phyloP scores from a whole-genome alignment of 2,888 invertebrate genomes.

The Melangyna quadrimaculata region DNA sequence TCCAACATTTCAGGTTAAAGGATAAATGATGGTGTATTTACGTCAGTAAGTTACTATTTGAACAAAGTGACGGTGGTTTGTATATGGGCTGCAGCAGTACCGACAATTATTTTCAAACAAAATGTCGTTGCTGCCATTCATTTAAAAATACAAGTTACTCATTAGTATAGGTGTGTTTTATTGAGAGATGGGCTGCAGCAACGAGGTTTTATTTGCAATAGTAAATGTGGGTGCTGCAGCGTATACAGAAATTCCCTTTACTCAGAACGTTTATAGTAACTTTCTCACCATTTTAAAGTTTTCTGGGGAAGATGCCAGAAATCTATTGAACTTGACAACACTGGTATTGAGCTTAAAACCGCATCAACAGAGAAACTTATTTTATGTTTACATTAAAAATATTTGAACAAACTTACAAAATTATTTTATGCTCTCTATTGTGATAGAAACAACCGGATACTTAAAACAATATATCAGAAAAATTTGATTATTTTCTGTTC shows the following conservation, averaged over 20 bases:
- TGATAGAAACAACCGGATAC: slow-evolving; percentile 43
- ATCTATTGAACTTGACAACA: neutral
- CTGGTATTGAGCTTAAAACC: neutral
- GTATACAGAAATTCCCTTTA: neutral
- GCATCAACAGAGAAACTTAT: slow-evolving; percentile 45
- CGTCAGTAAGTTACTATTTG: neutral
- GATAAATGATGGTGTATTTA: neutral
- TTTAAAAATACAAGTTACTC: neutral
- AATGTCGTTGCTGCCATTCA: neutral
- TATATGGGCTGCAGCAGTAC: neutral
- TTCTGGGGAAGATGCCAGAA: neutral
- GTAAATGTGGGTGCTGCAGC: neutral
- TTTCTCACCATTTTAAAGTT: neutral
- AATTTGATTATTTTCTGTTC: neutral
- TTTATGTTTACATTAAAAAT: slow-evolving; percentile 46
- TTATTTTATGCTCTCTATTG: slow-evolving; percentile 38
- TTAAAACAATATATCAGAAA: slow-evolving; percentile 14
- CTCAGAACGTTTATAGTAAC: neutral
- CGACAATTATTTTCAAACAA: neutral
- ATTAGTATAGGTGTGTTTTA: neutral
- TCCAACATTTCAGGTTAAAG: neutral
- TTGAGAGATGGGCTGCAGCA: neutral
- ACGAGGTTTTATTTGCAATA: neutral
- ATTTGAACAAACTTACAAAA: slow-evolving; percentile 60
- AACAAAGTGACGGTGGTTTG: neutral